phyloP scores from a whole-genome alignment of 2,113 vertebrate genomes.

The Engraulis encrasicolus region DNA sequence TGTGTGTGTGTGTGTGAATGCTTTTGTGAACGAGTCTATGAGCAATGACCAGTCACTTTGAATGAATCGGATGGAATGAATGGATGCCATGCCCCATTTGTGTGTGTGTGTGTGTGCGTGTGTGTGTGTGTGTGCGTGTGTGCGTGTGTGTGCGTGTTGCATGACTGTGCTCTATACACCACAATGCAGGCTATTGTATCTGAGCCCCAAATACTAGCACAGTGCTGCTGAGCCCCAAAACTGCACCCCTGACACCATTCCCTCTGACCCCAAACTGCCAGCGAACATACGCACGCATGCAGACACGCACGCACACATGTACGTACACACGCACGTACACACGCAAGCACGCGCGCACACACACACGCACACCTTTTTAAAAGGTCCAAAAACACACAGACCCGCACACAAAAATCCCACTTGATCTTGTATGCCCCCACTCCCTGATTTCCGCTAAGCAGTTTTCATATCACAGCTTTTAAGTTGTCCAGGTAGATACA shows the following conservation, averaged over 20 bases:
- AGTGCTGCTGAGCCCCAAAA: constrained; percentile 7
- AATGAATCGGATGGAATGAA: neutral
- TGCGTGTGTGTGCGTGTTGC: neutral
- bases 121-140: neutral
- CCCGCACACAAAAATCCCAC: neutral
- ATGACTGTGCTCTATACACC: neutral
- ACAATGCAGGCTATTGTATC: constrained; percentile 37
- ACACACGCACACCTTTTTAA: neutral
- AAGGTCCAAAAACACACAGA: neutral
- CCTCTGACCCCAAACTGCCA: constrained; percentile 29
- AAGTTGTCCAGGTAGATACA: neutral
- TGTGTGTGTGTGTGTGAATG: neutral
- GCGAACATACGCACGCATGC: neutral
- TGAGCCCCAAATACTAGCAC: constrained; percentile 22
- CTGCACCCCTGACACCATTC: neutral
- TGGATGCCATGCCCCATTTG: neutral
- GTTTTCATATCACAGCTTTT: neutral
- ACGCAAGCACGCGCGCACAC: no score
- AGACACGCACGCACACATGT: constrained; percentile 12
- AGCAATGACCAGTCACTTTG: neutral
- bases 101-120: constrained; percentile 15
- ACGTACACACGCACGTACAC: neutral
- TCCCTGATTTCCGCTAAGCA: neutral
- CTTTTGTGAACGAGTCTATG: neutral
- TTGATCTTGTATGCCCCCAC: no score